Percentiles rank a stretch among this genome's conserved stretches.
Evolutionary conservation across 2,113 vertebrate species (phyloP).

Genomic region (Sminthopsis crassicaudata): DNA sequence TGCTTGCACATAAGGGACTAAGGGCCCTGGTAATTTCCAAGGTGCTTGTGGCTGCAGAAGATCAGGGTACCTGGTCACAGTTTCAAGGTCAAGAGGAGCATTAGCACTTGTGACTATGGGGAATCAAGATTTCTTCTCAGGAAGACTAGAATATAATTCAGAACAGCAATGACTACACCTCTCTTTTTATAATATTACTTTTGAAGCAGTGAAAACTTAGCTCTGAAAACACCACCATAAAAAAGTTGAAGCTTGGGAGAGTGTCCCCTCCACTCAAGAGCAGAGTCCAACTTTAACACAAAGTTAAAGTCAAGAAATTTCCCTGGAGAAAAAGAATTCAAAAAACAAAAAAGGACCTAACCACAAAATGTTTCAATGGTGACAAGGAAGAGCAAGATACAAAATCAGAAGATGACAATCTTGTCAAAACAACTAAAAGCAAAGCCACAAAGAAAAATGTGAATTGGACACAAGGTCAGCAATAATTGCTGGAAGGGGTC

Average conservation of each 20-base stretch:
- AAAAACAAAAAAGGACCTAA: background rate
- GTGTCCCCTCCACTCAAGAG: background rate
- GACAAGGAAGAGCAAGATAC: background rate
- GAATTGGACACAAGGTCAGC: background rate
- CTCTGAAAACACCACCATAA: too few species aligned
- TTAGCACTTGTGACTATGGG: background rate
- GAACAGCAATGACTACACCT: background rate
- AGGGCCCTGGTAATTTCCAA: background rate
- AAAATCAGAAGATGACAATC: background rate
- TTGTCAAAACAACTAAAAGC: background rate
- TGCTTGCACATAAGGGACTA: too few species aligned
- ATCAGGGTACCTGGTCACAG: background rate
- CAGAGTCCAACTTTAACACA: background rate
- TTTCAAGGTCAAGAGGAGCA: background rate
- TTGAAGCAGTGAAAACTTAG: too few species aligned
- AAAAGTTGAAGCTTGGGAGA: too few species aligned
- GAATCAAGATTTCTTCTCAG: background rate
- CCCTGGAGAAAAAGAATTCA: background rate
- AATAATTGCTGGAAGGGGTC: background rate
- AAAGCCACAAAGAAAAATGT: background rate
- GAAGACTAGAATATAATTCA: background rate
- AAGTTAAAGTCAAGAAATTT: background rate
- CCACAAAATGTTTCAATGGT: background rate
- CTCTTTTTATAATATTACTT: too few species aligned
- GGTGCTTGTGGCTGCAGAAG: background rate